Percentiles rank a stretch among this genome's conserved stretches.
Evolutionary conservation across 2,797 vertebrate species (phyloP).

Genomic region (Karalla daura): DNA sequence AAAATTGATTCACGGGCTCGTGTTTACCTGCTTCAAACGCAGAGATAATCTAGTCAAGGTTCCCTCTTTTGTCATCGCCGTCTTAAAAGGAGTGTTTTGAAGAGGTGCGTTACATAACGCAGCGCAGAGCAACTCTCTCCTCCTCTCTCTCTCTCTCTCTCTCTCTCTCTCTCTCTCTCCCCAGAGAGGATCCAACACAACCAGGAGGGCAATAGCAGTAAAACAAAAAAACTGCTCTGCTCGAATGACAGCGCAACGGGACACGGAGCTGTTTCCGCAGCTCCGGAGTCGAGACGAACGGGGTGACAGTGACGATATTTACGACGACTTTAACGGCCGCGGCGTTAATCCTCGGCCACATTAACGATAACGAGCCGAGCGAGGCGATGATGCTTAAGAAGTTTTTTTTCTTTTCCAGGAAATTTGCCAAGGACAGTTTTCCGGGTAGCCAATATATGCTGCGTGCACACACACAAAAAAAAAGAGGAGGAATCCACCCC

Average conservation of each 20-base stretch:
- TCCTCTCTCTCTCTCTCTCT: too few relatives aligned
- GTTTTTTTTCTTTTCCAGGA: constrained; percentile 24
- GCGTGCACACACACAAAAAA: constrained; percentile 33
- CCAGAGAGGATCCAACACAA: not conserved
- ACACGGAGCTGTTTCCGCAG: not conserved
- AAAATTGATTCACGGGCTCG: not conserved
- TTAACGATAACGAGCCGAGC: constrained; percentile 19
- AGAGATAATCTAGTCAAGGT: not conserved
- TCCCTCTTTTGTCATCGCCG: not conserved
- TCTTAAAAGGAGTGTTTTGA: not conserved
- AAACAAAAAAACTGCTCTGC: not conserved
- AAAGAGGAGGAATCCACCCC: constrained; percentile 29
- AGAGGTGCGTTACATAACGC: not conserved
- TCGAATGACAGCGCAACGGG: not conserved
- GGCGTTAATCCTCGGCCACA: constrained; percentile 5
- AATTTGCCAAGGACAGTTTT: constrained; percentile 36
- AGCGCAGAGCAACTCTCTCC: not conserved
- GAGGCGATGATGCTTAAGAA: constrained; percentile 2
- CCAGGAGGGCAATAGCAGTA: not conserved
- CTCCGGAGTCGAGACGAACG: not conserved
- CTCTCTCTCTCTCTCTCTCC: too few relatives aligned
- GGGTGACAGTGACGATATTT: not conserved
- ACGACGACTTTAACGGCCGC: not conserved
- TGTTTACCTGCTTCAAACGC: constrained; percentile 16
- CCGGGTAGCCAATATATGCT: constrained; percentile 1